A percentile compares a stretch with the other conserved stretches of the same genome.
Conservation (phyloP, 1,140 invertebrate genomes). For the Neuroterus valhalla region DNA sequence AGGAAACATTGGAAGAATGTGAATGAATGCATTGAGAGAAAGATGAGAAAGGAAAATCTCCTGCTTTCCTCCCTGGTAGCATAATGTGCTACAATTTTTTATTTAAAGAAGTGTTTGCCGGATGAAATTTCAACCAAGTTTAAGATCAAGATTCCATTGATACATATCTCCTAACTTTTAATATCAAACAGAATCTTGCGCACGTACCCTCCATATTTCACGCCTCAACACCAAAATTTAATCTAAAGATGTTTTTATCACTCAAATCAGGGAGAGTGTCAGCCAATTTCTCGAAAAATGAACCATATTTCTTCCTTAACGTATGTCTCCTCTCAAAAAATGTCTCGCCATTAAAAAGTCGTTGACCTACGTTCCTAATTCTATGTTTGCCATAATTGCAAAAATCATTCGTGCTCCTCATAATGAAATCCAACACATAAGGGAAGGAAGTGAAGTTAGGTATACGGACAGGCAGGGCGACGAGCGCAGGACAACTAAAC, state of each 20-base stretch:
- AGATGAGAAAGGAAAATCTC: too few species aligned
- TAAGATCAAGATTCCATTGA: neutral
- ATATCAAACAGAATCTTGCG: neutral
- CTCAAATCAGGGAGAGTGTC: slow-evolving; percentile 12
- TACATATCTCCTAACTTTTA: neutral
- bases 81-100: too few species aligned
- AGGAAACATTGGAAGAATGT: too few species aligned
- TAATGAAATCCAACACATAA: slow-evolving; percentile 45
- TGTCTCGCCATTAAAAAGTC: slow-evolving; percentile 1
- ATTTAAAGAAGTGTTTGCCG: too few species aligned
- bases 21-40: too few species aligned
- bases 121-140: too few species aligned
- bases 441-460: slow-evolving; percentile 41
- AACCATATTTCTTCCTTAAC: neutral
- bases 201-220: slow-evolving; percentile 6
- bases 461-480: slow-evolving; percentile 38
- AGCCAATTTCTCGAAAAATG: neutral
- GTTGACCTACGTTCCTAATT: neutral
- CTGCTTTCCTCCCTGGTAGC: too few species aligned
- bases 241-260: neutral
- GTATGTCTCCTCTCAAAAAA: too few species aligned
- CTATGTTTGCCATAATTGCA: neutral
- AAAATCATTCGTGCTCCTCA: neutral
- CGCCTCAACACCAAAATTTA: neutral
- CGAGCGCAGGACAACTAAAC: slow-evolving; percentile 51